Evolutionary conservation across 2,113 vertebrate genomes (phyloP), one percentile per base, ranked within the genome.

Genomic region (Urocynchramus pylzowi): DNA sequence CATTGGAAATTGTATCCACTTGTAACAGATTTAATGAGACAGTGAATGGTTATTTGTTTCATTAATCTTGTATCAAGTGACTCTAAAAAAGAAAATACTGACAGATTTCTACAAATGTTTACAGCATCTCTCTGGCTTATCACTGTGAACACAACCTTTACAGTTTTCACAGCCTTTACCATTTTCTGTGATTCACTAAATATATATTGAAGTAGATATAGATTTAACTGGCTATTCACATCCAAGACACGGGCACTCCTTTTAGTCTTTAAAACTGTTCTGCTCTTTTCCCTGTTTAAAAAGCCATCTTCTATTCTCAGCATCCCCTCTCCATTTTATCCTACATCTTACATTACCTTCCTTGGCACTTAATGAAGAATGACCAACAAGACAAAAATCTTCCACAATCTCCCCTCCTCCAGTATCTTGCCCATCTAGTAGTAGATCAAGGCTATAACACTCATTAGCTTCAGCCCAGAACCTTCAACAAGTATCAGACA

Each of bases 71-170:
- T 83, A 94, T 84, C 90, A 87, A 97, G 85, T 96, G 52, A 90
- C 81, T 93, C 91, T 92, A 93, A 97, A 96, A 97, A 97, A 95
- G 76, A 96, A 98, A 97, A 97, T 92, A 97, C 80, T 97, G 93
- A 93, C 96, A 97, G 69, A 97, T 95, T 93, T 94, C 93, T 95
- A 91, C 91, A 97, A 91, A 90, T 92, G 87, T 84, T 97, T 97
- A 98, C 76, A 96, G 56, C 83, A 96, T 95, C 90, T 83, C 92
- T 97, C 53, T 90, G 92, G 78, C 64, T 96, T 96, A 95, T 91
- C 93, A 90, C 82, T 95, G 83, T 97, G 97, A 97, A 94, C 92
- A 93, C 91, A 97, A 91, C n/a, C n/a, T n/a, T n/a, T n/a, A n/a
- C n/a, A n/a, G n/a, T n/a, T n/a, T n/a, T n/a, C n/a, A n/a, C 82